A percentile compares a stretch with the other conserved stretches of the same genome.
Conservation (phyloP, 1,140 invertebrate genomes). For the Ceratina calcarata region DNA sequence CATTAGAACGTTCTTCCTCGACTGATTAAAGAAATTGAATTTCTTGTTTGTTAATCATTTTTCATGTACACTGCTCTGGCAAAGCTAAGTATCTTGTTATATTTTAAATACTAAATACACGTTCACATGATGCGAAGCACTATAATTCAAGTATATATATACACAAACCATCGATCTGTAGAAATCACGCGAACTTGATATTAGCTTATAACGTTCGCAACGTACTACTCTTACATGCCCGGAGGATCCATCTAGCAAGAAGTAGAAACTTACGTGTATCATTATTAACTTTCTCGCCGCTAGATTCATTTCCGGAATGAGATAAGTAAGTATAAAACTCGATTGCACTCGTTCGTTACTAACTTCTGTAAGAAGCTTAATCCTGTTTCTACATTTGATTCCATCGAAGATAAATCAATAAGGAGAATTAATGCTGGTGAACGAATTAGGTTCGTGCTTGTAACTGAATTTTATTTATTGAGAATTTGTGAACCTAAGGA, state of each 20-base stretch:
- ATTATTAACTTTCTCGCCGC: not conserved
- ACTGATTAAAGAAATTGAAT: not conserved
- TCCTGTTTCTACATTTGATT: too few relatives aligned
- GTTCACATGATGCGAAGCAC: not conserved
- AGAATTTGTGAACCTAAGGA: not conserved
- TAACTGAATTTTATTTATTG: not conserved
- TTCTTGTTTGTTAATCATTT: not conserved
- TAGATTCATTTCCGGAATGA: not conserved
- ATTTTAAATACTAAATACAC: conserved; percentile 11
- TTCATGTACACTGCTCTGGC: not conserved
- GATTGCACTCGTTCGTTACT: too few relatives aligned
- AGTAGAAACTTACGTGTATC: not conserved
- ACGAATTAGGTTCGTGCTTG: not conserved
- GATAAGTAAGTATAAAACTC: not conserved
- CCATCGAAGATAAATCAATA: not conserved
- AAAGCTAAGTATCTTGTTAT: not conserved
- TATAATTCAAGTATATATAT: not conserved
- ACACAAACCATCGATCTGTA: not conserved
- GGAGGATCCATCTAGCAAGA: too few relatives aligned
- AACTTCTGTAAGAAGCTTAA: not conserved
- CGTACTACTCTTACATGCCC: not conserved
- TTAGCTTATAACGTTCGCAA: not conserved
- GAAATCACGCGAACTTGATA: conserved; percentile 4
- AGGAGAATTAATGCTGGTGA: not conserved
- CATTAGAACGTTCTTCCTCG: not conserved